A percentile compares a stretch with the other conserved stretches of the same genome.
phyloP scores from a whole-genome alignment of 2,797 vertebrate genomes.

The Lindbergichthys nudifrons region DNA sequence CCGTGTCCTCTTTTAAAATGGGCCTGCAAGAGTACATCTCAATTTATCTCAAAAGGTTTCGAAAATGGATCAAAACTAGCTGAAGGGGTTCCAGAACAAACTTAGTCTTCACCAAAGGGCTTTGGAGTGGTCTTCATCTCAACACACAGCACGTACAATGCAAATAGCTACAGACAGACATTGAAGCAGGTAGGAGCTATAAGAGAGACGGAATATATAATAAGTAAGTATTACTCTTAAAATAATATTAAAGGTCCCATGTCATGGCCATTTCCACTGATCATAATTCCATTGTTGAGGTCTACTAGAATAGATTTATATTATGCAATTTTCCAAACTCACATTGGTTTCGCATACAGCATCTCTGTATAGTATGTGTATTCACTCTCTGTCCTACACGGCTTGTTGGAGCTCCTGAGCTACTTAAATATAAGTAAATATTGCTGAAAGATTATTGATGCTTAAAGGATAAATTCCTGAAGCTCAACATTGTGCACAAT shows the following conservation, averaged over 20 bases:
- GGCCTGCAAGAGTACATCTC: conserved; percentile 38
- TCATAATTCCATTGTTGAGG: no score
- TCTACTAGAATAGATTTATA: no score
- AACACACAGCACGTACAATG: conserved; percentile 40
- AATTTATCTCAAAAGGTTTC: conserved; percentile 25
- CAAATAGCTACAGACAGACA: conserved; percentile 49
- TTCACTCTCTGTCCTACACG: no score
- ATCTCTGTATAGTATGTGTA: no score
- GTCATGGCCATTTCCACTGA: no score
- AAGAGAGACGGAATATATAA: conserved; percentile 11
- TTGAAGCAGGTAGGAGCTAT: conserved; percentile 26
- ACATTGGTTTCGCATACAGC: no score
- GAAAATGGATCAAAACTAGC: conserved; percentile 22
- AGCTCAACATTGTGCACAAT: background rate
- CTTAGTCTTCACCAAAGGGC: conserved; percentile 41
- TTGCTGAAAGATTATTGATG: no score
- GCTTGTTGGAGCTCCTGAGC: no score
- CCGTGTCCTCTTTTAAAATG: conserved; percentile 33
- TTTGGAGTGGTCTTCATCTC: conserved; percentile 60
- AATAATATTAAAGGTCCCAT: background rate
- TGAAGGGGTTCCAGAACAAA: conserved; percentile 39
- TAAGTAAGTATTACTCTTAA: background rate
- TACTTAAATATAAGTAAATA: no score
- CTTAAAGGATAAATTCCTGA: background rate
- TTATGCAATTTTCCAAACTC: no score